A percentile compares a stretch with the other conserved stretches of the same genome.
phyloP scores from a whole-genome alignment of 2,113 vertebrate genomes.

The Promerops cafer region DNA sequence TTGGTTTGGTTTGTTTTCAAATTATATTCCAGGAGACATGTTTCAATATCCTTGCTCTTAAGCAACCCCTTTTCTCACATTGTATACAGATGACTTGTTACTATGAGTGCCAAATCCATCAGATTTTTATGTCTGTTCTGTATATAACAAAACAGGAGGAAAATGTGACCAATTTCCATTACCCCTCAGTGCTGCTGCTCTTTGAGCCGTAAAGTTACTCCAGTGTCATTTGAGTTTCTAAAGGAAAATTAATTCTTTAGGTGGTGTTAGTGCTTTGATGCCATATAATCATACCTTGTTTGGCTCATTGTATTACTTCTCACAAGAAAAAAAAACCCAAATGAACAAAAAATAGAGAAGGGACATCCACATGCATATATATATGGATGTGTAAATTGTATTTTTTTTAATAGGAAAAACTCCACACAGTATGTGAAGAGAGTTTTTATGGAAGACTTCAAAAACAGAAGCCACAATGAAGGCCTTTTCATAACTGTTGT shows the following conservation, averaged over 20 bases:
- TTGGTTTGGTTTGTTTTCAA: not conserved
- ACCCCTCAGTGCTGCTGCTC: not conserved
- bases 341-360: not conserved
- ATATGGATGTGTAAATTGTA: not conserved
- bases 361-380: not conserved
- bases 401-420: not conserved
- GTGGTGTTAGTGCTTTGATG: not conserved
- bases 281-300: not conserved
- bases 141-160: not conserved
- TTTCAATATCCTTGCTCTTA: not conserved
- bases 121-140: not conserved
- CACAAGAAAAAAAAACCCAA: not conserved
- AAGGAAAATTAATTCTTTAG: not conserved
- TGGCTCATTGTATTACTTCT: not conserved
- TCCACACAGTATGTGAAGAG: not conserved
- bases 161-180: not conserved
- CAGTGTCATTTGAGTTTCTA: not conserved
- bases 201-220: not conserved
- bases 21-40: not conserved
- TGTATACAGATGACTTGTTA: not conserved
- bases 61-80: not conserved
- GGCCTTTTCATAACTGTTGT: not conserved
- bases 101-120: not conserved
- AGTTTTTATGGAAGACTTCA: not conserved
- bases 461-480: not conserved